These are phyloP conservation scores for Tragopan temminckii DNA, from an alignment of 2,797 vertebrate species.

Conservation along the genomic window DNA sequence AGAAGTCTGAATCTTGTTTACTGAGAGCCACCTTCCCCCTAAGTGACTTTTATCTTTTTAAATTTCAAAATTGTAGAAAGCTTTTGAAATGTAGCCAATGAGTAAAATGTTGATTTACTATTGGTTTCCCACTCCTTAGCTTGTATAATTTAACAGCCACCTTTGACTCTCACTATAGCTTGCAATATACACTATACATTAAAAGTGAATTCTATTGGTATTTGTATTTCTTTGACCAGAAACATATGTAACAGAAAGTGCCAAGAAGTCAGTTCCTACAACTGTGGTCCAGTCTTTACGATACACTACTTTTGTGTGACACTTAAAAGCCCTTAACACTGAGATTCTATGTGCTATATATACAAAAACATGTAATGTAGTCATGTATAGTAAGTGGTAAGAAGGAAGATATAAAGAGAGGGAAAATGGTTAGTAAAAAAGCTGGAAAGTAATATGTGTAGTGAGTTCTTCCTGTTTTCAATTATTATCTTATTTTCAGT, in stretches of 20 bases:
- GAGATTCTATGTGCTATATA: background rate
- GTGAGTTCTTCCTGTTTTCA: background rate
- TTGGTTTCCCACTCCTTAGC: background rate
- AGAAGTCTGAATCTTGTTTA: background rate
- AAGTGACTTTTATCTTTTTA: background rate
- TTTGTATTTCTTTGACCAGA: background rate
- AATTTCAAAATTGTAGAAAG: background rate
- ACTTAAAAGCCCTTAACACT: background rate
- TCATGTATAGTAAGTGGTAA: background rate
- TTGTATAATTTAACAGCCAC: background rate
- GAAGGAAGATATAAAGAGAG: background rate
- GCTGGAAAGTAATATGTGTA: background rate
- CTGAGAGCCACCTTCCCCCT: background rate
- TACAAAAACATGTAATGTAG: background rate
- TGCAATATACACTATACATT: background rate
- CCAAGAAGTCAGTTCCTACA: background rate
- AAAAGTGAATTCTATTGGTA: background rate
- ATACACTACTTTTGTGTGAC: background rate
- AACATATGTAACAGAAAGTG: background rate
- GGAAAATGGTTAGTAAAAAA: fast-evolving
- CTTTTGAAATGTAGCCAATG: background rate
- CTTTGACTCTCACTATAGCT: background rate
- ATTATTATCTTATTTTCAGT: background rate
- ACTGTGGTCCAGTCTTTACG: background rate
- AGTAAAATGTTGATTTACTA: background rate